Base-by-base conservation (phyloP, 2,888 invertebrate genomes). In the Rhagonycha lutea region DNA sequence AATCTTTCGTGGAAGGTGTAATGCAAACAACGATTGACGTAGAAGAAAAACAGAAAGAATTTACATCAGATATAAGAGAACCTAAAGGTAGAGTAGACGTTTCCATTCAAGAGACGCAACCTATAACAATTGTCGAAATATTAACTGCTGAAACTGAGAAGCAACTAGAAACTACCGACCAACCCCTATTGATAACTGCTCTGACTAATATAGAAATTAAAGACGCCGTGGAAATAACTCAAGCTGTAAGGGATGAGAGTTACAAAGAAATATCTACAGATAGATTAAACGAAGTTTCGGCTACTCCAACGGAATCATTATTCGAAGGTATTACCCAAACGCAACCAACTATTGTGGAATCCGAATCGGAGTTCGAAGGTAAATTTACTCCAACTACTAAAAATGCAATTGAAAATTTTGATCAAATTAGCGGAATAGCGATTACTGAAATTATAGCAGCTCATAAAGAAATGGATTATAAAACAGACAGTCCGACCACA, bases 401-500 rank as follows among this genome's bases (percentile, higher is more conserved):
- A 82, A 87, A 81, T 14, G 90, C 90, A n/a, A 86, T 90, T 67
- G 82, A 89, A 65, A 89, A 84, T 73, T 90, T 90, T 85, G 89
- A 88, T 85, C 90, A 88, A 88, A 89, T 87, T 83, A 89, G 91
- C 86, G 86, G 91, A 79, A 79, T 94, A 69, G 90, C 90, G 80
- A 87, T 93, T 12, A 91, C 90, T 14, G 91, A 92, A 86, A 83
- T 90, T 1, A 79, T 89, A 68, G 83, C 89, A 9, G 86, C 90
- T 47, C 87, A 85, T 83, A 90, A 90, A 87, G 85, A 83, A 63
- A 82, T 82, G 76, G 77, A 82, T 62, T 83, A 83, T 67, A 78
- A 79, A 67, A 75, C 79, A n/a, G 79, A 81, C 72, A 68, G 73
- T n/a, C 79, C 81, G 77, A 73, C 76, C 62, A 67, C 61, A 14